A percentile compares a stretch with the other conserved stretches of the same genome.
Conservation (phyloP, 2,797 vertebrate genomes). For the Melanotaenia trifasciata region DNA sequence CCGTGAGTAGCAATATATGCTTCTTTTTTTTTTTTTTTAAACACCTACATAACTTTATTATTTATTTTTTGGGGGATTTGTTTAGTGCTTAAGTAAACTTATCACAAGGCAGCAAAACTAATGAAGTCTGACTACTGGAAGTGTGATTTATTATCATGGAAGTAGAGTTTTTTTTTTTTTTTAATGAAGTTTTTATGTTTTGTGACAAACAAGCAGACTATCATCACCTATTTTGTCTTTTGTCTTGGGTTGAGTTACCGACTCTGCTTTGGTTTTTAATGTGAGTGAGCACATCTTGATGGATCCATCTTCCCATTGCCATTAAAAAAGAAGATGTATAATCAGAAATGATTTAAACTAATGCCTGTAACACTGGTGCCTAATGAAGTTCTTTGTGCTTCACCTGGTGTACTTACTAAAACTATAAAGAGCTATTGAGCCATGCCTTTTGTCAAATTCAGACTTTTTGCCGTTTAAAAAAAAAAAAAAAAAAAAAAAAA, state of each 20-base stretch:
- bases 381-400: constrained; percentile 62
- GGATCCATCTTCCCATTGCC: constrained; percentile 48
- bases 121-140: constrained; percentile 78
- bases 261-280: constrained; percentile 18
- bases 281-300: constrained; percentile 38
- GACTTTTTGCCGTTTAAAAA: constrained; percentile 41
- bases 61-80: constrained; percentile 70
- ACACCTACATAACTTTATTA: constrained; percentile 62
- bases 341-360: constrained; percentile 47
- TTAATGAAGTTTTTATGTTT: constrained; percentile 60
- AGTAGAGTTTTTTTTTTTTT: constrained; percentile 49
- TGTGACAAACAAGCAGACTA: constrained; percentile 44
- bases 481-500: constrained; percentile 7
- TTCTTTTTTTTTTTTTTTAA: constrained; percentile 65
- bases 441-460: constrained; percentile 44
- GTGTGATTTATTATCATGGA: constrained; percentile 46
- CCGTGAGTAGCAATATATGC: constrained; percentile 74
- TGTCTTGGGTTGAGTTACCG: constrained; percentile 30
- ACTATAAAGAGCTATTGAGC: constrained; percentile 30
- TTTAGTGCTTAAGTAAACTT: constrained; percentile 68
- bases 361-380: constrained; percentile 74
- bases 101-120: constrained; percentile 74
- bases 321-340: constrained; percentile 47
- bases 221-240: constrained; percentile 32
- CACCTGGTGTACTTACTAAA: constrained; percentile 62